These are phyloP conservation scores for Argyresthia albistria DNA, from an alignment of 2,888 invertebrate species.

Conservation along the genomic window DNA sequence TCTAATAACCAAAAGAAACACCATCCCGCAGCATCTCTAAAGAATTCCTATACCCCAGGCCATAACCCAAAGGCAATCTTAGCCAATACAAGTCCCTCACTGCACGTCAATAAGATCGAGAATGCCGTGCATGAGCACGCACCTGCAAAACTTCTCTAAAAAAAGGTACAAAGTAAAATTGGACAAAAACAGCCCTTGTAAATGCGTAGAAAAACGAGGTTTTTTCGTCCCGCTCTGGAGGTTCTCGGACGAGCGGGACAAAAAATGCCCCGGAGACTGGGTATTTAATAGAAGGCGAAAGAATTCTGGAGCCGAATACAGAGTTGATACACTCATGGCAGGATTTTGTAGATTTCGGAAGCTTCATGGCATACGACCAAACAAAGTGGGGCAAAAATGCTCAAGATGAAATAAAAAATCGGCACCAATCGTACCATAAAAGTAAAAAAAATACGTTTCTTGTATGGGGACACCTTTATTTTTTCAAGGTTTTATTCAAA, in stretches of 20 bases:
- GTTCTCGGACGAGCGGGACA: background rate
- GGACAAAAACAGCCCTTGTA: background rate
- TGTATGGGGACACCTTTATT: too few relatives aligned
- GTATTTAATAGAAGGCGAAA: too few relatives aligned
- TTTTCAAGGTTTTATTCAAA: too few relatives aligned
- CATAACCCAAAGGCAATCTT: background rate
- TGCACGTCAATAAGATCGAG: background rate
- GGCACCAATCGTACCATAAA: too few relatives aligned
- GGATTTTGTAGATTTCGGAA: too few relatives aligned
- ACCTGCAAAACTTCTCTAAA: slow-evolving; percentile 1
- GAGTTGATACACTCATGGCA: too few relatives aligned
- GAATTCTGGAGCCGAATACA: too few relatives aligned
- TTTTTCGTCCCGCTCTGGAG: background rate
- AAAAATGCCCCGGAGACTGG: background rate
- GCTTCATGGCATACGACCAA: too few relatives aligned
- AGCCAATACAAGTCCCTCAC: background rate
- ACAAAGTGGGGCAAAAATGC: too few relatives aligned
- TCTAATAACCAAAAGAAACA: too few relatives aligned
- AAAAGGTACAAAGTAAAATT: background rate
- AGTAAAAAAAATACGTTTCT: too few relatives aligned
- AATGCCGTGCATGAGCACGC: background rate
- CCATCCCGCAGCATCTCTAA: background rate
- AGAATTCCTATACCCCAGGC: background rate
- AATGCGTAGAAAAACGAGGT: background rate
- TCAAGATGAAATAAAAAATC: too few relatives aligned